These are phyloP conservation scores for Eutrigla gurnardus DNA, from an alignment of 2,797 vertebrate species.

Conservation along the genomic window DNA sequence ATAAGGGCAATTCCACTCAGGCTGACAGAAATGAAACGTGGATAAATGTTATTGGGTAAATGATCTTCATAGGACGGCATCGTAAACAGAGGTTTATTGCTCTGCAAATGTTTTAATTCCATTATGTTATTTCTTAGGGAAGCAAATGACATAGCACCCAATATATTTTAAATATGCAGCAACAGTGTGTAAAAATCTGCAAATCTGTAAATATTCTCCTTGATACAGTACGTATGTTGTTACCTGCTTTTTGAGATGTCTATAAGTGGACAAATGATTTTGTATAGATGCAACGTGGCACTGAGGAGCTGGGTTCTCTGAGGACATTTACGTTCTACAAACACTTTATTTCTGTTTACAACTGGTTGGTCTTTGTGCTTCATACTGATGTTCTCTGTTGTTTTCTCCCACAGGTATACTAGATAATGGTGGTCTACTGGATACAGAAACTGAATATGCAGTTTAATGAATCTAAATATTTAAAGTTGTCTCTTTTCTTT, in stretches of 20 bases:
- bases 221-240: not conserved
- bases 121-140: slow-evolving; percentile 27
- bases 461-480: not conserved
- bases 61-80: slow-evolving; percentile 54
- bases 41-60: slow-evolving; percentile 33
- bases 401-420: not conserved
- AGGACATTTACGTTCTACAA: slow-evolving; percentile 14
- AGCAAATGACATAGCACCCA: slow-evolving; percentile 11
- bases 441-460: not conserved
- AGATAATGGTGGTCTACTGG: not conserved
- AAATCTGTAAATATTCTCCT: not conserved
- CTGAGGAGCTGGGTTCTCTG: slow-evolving; percentile 5
- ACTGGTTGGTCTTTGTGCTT: slow-evolving; percentile 10
- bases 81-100: slow-evolving; percentile 58
- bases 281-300: not conserved
- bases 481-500: slow-evolving; percentile 3
- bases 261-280: not conserved
- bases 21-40: slow-evolving; percentile 25
- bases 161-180: not conserved
- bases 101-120: slow-evolving; percentile 24
- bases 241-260: not conserved
- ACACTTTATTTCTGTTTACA: slow-evolving; percentile 7
- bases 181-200: not conserved
- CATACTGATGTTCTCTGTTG: not conserved
- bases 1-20: slow-evolving; percentile 32